phyloP scores from a whole-genome alignment of 2,888 invertebrate species.

The Cryptus viduatorius region DNA sequence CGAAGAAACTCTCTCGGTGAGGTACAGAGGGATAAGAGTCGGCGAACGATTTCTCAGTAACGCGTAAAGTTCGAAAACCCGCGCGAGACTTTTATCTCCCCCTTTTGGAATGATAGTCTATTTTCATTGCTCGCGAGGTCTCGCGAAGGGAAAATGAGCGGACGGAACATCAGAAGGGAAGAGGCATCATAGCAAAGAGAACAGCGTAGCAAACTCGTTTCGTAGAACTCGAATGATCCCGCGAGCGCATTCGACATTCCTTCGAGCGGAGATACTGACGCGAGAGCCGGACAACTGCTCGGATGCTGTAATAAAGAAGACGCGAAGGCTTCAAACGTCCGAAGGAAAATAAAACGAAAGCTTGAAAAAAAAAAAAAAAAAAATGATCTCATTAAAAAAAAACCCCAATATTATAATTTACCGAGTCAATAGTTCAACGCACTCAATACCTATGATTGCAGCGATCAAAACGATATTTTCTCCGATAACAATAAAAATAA shows the following conservation, averaged over 20 bases:
- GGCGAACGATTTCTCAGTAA: slow-evolving; percentile 14
- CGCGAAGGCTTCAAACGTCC: background rate
- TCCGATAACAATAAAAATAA: background rate
- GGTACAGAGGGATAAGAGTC: background rate
- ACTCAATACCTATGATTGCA: background rate
- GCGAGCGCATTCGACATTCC: slow-evolving; percentile 51
- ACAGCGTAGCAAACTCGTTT: slow-evolving; percentile 61
- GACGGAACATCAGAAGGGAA: slow-evolving; percentile 10
- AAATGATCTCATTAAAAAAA: background rate
- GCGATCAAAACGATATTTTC: background rate
- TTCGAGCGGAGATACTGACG: slow-evolving; percentile 7
- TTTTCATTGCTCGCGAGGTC: slow-evolving; percentile 20
- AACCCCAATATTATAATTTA: background rate
- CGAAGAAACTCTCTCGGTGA: slow-evolving; percentile 2
- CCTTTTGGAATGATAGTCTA: slow-evolving; percentile 27
- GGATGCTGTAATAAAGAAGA: slow-evolving; percentile 6
- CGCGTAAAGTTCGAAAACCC: background rate
- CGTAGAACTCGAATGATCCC: slow-evolving; percentile 49
- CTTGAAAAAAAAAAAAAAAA: background rate
- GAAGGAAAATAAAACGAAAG: background rate
- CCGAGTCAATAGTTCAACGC: background rate
- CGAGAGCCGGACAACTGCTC: slow-evolving; percentile 34
- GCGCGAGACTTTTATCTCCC: slow-evolving; percentile 12
- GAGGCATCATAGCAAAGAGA: background rate
- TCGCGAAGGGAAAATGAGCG: slow-evolving; percentile 14